Percentiles rank a stretch among this genome's conserved stretches.
These are phyloP conservation scores for Phallusia fumigata DNA, from an alignment of 23 tunicate genomes.

Conservation along the genomic window DNA sequence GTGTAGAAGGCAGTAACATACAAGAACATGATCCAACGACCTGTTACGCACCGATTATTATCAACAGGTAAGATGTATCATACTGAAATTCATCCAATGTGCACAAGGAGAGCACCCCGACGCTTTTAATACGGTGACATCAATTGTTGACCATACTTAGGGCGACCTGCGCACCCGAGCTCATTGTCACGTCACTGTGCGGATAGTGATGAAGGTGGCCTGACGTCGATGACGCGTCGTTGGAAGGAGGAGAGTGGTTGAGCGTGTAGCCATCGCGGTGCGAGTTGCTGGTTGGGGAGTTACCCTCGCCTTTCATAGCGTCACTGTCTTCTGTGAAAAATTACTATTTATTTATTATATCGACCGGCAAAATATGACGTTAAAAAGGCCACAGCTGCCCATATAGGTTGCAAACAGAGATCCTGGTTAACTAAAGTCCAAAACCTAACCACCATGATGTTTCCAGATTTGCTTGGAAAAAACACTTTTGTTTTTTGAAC, in stretches of 20 bases:
- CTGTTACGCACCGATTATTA: too few relatives aligned
- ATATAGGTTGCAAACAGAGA: too few relatives aligned
- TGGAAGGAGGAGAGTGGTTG: neutral
- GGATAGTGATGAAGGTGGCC: constrained; percentile 2
- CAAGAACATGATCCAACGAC: too few relatives aligned
- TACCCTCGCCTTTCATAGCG: neutral
- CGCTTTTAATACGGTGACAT: neutral
- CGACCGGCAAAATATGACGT: too few relatives aligned
- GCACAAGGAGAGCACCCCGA: neutral
- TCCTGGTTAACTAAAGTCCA: too few relatives aligned
- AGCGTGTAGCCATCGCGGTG: neutral
- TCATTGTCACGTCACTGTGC: constrained; percentile 6
- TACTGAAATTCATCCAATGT: neutral
- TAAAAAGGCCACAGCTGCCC: too few relatives aligned
- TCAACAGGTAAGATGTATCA: neutral
- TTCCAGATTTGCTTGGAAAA: neutral
- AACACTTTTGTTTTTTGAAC: too few relatives aligned
- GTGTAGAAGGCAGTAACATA: constrained; percentile 1
- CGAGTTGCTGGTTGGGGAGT: neutral
- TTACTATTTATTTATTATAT: too few relatives aligned
- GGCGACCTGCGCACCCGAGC: neutral
- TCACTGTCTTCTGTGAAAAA: neutral
- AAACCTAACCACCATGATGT: too few relatives aligned
- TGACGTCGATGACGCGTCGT: neutral
- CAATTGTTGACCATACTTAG: constrained; percentile 2